These are phyloP conservation scores for Phortica variegata DNA, from an alignment of 1,140 invertebrate species.

Conservation along the genomic window DNA sequence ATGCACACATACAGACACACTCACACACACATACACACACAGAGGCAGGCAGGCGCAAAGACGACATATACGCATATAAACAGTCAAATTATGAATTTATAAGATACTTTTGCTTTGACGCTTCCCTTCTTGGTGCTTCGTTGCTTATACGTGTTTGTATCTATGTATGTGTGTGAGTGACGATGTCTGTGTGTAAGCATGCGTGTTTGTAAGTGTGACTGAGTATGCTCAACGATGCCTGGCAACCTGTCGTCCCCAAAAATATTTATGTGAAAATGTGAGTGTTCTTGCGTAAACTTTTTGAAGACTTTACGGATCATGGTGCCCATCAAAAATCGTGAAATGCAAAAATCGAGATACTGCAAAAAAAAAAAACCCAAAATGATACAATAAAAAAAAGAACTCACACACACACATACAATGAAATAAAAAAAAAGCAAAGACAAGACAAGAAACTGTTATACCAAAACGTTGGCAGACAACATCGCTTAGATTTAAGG, in stretches of 20 bases:
- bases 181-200: constrained; percentile 3
- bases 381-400: neutral
- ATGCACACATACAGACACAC: neutral
- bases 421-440: neutral
- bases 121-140: neutral
- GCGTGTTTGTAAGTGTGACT: neutral
- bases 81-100: constrained; percentile 47
- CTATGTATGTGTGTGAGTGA: neutral
- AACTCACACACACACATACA: constrained; percentile 17
- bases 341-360: constrained; percentile 35
- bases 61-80: constrained; percentile 32
- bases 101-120: constrained; percentile 28
- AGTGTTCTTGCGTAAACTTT: constrained; percentile 24
- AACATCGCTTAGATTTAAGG: neutral
- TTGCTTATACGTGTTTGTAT: constrained; percentile 7
- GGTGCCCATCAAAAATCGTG: constrained; percentile 52
- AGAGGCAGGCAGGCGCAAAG: constrained; percentile 10
- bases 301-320: constrained; percentile 48
- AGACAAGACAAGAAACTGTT: too few species aligned
- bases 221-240: too few species aligned
- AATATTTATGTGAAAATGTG: too few species aligned
- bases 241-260: too few species aligned
- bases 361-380: constrained; percentile 9
- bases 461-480: too few species aligned
- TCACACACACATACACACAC: constrained; percentile 24